Evolutionary conservation across 2,888 invertebrate species (phyloP).

Genomic region (Margaritifera margaritifera): DNA sequence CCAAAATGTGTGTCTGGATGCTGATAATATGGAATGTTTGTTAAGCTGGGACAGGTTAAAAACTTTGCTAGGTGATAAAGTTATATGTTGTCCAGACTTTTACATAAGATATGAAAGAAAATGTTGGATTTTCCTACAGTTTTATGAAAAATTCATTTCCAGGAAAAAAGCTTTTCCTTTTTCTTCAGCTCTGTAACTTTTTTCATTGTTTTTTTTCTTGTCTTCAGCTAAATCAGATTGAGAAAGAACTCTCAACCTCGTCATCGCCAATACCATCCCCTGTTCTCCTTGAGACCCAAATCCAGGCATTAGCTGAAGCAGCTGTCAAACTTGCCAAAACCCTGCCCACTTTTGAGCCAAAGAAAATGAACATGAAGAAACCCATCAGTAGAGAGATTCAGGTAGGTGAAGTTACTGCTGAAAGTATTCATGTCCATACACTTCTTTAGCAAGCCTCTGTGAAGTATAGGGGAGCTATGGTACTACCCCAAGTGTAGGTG

Average conservation of each 20-base stretch:
- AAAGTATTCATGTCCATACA: background rate
- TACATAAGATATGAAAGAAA: no score
- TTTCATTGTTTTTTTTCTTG: no score
- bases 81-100: no score
- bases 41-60: no score
- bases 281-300: constrained; percentile 84
- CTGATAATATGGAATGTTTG: no score
- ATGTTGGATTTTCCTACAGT: no score
- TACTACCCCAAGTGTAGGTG: background rate
- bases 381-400: constrained; percentile 91
- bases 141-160: no score
- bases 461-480: background rate
- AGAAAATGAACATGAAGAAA: constrained; percentile 91
- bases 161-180: no score
- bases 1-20: no score
- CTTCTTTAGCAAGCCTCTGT: background rate
- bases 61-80: no score
- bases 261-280: constrained; percentile 51
- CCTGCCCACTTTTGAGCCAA: constrained; percentile 89
- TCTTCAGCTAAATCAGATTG: no score
- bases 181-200: no score
- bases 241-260: constrained; percentile 8
- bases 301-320: constrained; percentile 86
- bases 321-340: constrained; percentile 88
- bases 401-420: constrained; percentile 72